Evolutionary conservation across 2,113 vertebrate genomes (phyloP).

Genomic region (Pangasianodon hypophthalmus): DNA sequence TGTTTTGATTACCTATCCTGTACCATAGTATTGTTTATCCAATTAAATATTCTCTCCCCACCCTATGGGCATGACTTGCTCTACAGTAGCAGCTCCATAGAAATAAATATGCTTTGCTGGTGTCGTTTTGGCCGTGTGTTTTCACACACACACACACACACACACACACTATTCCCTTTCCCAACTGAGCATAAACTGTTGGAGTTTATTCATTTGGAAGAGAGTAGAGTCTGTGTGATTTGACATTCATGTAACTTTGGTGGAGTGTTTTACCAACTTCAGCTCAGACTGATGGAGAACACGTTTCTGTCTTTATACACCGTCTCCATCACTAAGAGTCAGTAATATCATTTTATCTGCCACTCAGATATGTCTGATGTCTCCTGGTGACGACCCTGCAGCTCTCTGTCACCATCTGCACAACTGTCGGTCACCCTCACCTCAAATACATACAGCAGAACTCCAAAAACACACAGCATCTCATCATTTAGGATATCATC

Average conservation of each 20-base stretch:
- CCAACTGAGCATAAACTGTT: too few species aligned
- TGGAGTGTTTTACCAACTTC: neutral
- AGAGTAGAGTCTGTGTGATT: neutral
- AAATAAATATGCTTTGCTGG: neutral
- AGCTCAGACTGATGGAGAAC: neutral
- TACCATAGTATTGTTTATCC: neutral
- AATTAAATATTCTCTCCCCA: neutral
- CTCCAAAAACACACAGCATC: neutral
- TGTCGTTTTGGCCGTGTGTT: neutral
- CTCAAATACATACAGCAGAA: neutral
- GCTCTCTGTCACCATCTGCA: neutral
- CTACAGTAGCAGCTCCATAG: neutral
- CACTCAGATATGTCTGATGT: neutral
- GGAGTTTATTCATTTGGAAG: neutral
- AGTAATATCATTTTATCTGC: neutral
- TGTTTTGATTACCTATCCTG: neutral
- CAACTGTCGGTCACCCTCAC: neutral
- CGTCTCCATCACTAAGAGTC: neutral
- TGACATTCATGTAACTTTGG: neutral
- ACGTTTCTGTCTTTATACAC: neutral
- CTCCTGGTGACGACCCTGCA: neutral
- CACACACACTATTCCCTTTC: too few species aligned
- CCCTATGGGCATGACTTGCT: neutral
- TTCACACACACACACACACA: too few species aligned
- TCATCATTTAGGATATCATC: neutral